Base-by-base conservation (phyloP, 2,113 vertebrate genomes). In the Balaeniceps rex region DNA sequence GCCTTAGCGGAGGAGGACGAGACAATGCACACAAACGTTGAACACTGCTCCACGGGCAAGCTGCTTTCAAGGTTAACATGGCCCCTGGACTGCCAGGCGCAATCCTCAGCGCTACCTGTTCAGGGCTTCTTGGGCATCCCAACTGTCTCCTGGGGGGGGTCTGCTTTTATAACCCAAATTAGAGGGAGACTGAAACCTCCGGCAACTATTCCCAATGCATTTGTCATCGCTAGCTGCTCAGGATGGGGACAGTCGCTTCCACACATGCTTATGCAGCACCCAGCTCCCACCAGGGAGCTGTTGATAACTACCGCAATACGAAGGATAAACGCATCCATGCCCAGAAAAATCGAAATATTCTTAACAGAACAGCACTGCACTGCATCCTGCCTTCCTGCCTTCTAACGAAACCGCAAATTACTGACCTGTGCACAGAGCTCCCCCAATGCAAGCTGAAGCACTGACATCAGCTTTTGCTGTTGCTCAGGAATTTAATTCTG, bases 401-500 rank as follows among this genome's bases (percentile, higher is more conserved):
- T 52, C 74, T 19, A 82, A 78, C 44, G 25, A 95, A 90, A 42
- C 89, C 84, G 87, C 96, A 95, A 80, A 95, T 96, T 87, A 97
- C 95, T 94, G 96, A 96, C 96, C 97, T 97, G 95, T 92, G 87
- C 83, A 71, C 72, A 84, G 93, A 93, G 91, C 95, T 96, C 93
- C 93, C 97, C 87, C 93, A 91, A 88, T 63, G 96, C 84, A 64
- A 94, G 94, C 96, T 87, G 94, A 97, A 95, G 94, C 95, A 96
- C 97, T 97, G 97, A 97, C 95, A 94, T 97, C 97, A 97, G 95
- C 95, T 91, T 95, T 87, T 83, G 87, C 96, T 85, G 93, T 79
- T 97, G 96, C 95, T 97, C 93, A 96, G 94, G 96, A 96, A 97
- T 97, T 95, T 95, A 97, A 95, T 97, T 95, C 93, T 95, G 91